Conservation (phyloP, 2,888 invertebrate species). For the Portevinia maculata region DNA sequence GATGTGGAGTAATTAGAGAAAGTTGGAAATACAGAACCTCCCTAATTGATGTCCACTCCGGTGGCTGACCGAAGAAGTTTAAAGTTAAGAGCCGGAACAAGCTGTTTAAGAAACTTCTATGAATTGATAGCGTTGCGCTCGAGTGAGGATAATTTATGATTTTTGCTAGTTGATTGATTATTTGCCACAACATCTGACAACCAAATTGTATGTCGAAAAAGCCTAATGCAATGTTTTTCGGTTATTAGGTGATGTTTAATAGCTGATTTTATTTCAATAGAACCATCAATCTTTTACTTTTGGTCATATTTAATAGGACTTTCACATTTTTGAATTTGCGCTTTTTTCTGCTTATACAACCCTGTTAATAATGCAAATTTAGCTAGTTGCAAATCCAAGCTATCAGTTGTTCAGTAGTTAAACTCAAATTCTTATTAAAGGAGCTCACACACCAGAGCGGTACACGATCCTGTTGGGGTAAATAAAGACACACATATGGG, state of each 20-base stretch:
- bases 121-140: conserved; percentile 3
- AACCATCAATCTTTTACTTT: neutral
- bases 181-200: conserved; percentile 9
- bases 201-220: neutral
- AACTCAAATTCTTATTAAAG: too few species aligned
- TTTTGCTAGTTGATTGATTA: conserved; percentile 18
- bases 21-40: conserved; percentile 35
- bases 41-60: conserved; percentile 47
- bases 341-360: too few species aligned
- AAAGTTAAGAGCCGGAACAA: conserved; percentile 21
- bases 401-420: too few species aligned
- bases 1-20: conserved; percentile 49
- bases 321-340: neutral
- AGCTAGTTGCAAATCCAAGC: too few species aligned
- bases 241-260: too few species aligned
- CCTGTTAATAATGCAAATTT: too few species aligned
- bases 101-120: neutral
- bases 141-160: conserved; percentile 8
- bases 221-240: neutral
- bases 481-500: too few species aligned
- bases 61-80: neutral
- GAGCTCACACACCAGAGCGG: too few species aligned
- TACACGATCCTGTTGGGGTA: too few species aligned
- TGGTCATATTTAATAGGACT: neutral
- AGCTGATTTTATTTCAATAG: too few species aligned